Evolutionary conservation across 2,113 vertebrate species (phyloP).

Genomic region (Aldabrachelys gigantea): DNA sequence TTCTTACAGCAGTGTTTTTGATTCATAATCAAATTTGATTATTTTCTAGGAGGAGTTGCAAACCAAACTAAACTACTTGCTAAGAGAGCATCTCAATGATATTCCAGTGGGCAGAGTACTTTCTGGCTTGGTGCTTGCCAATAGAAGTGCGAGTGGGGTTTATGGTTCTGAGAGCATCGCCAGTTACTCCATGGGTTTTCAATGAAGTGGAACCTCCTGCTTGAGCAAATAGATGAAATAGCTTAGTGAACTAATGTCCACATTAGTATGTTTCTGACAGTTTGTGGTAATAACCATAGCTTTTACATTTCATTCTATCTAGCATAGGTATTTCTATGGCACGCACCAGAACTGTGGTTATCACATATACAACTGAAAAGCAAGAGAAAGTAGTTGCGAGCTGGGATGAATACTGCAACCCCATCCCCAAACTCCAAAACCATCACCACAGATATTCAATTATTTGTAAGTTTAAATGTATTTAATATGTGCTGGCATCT

Average conservation of each 20-base stretch:
- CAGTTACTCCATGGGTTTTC: not conserved
- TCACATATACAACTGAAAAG: not conserved
- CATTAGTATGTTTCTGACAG: not conserved
- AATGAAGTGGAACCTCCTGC: not conserved
- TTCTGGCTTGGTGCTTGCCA: not conserved
- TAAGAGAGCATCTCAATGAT: not conserved
- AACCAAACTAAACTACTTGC: not conserved
- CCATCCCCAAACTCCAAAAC: not conserved
- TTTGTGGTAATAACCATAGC: not conserved
- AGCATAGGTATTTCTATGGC: not conserved
- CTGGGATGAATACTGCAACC: not conserved
- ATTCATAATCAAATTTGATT: not conserved
- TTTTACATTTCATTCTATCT: not conserved
- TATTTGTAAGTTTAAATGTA: not conserved
- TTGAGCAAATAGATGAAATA: not conserved
- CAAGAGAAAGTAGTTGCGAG: not conserved
- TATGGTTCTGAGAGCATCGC: not conserved
- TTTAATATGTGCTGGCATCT: not conserved
- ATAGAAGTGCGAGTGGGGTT: fast-evolving
- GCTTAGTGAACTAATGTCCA: not conserved
- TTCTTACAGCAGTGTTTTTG: not conserved
- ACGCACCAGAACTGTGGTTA: not conserved
- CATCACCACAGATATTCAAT: not conserved
- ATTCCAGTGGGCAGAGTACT: not conserved
- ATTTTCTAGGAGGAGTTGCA: not conserved